Percentiles rank a stretch among this genome's conserved stretches.
phyloP scores from a whole-genome alignment of 2,797 vertebrate species.

The Tachyglossus aculeatus region DNA sequence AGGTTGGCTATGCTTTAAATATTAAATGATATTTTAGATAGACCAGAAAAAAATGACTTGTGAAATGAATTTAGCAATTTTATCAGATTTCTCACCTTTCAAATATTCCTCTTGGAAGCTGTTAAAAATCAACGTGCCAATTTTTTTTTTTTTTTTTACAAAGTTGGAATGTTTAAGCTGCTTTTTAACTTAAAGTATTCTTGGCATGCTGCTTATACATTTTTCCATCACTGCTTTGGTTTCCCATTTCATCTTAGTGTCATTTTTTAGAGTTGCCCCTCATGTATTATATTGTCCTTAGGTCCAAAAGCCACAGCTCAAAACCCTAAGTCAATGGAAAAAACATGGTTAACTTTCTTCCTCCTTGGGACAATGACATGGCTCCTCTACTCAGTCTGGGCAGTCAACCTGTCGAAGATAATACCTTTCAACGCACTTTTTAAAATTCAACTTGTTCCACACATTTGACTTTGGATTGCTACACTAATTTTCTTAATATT shows the following conservation, averaged over 20 bases:
- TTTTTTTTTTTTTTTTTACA: no score
- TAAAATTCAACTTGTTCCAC: slow-evolving; percentile 31
- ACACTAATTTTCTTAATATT: slow-evolving; percentile 38
- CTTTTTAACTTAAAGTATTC: no score
- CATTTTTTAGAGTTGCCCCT: neutral
- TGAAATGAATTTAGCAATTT: no score
- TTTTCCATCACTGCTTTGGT: no score
- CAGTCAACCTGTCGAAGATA: neutral
- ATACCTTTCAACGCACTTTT: slow-evolving; percentile 19
- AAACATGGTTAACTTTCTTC: neutral
- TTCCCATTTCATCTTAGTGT: neutral
- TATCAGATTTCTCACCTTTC: neutral
- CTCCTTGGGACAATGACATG: neutral
- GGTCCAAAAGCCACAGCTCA: neutral
- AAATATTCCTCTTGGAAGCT: neutral
- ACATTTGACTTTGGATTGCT: slow-evolving; percentile 24
- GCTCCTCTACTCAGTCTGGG: neutral
- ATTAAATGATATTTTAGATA: no score
- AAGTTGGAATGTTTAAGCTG: no score
- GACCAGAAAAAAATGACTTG: no score
- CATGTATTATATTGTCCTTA: neutral
- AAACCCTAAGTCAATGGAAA: neutral
- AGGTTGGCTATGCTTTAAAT: no score
- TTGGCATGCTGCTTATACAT: no score
- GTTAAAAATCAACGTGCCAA: neutral